These are phyloP conservation scores for Caenorhabditis sinica DNA, from an alignment of 2,888 invertebrate species.

Conservation along the genomic window DNA sequence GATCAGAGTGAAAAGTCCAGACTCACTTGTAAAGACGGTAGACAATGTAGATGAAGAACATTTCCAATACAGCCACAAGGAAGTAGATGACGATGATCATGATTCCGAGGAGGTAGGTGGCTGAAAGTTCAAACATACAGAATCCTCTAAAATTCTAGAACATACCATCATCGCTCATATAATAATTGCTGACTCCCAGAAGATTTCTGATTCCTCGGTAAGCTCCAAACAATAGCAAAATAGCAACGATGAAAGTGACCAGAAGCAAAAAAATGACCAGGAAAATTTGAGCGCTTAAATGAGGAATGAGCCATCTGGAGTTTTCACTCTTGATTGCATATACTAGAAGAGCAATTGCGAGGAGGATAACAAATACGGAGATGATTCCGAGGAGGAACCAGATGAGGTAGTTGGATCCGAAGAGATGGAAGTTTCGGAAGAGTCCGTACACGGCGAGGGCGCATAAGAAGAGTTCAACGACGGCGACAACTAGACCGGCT, in stretches of 20 bases:
- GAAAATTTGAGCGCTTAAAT: conserved; percentile 82
- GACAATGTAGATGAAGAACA: conserved; percentile 83
- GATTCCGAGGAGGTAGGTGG: conserved; percentile 80
- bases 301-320: conserved; percentile 81
- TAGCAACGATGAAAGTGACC: conserved; percentile 81
- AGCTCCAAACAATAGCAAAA: conserved; percentile 80
- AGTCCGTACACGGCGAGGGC: conserved; percentile 82
- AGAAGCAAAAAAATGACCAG: conserved; percentile 82
- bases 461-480: conserved; percentile 82
- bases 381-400: conserved; percentile 82
- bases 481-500: conserved; percentile 82
- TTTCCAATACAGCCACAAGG: conserved; percentile 80
- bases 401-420: conserved; percentile 80
- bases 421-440: conserved; percentile 81
- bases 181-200: conserved; percentile 81
- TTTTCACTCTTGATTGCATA: conserved; percentile 82
- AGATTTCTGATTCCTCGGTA: conserved; percentile 82
- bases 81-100: conserved; percentile 82
- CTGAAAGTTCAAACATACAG: conserved; percentile 67
- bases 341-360: conserved; percentile 81
- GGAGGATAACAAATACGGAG: conserved; percentile 79
- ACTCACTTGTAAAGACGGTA: conserved; percentile 82
- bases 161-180: conserved; percentile 82
- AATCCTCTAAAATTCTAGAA: neutral
- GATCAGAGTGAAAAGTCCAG: too few relatives aligned